Base-by-base conservation (phyloP, 2,113 vertebrate species). In the Hirundichthys speculiger region DNA sequence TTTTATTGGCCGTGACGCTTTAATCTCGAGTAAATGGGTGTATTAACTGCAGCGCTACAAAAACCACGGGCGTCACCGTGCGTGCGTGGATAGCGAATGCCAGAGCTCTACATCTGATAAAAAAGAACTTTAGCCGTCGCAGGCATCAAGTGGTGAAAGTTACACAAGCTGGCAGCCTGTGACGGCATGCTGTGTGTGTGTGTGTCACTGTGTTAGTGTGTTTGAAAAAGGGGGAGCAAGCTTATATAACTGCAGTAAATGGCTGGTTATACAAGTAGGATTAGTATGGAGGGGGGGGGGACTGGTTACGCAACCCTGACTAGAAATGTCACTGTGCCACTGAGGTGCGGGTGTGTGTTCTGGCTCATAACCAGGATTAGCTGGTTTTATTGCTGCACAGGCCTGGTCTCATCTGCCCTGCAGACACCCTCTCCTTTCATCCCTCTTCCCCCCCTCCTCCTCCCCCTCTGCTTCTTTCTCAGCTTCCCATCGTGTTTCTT, bases 201-300 rank as follows among this genome's bases (percentile, higher is more conserved):
- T 59, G 64, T 57, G 65, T 65, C 62, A 61, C 63, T 70, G 13
- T 77, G 73, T 62, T 20, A 60, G 68, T 61, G 65, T 68, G 80
- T 66, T 51, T 72, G 66, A 8, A 27, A 92, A n/a, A 90, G 77
- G 93, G 88, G 69, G 93, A 94, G 90, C 72, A 92, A 86, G 71
- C 94, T 94, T 91, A 89, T 88, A 78, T 86, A 90, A 91, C 80
- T 94, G 91, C 6, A 77, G 94, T 95, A 42, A 95, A 95, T 85
- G 94, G 93, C 83, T 94, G 94, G 90, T 97, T 98, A 92, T 84
- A 89, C 91, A 92, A 91, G 88, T 82, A 81, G 86, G 89, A 90
- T 88, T 91, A 90, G 72, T 85, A 76, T 61, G 84, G 75, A 79
- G 84, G 83, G 84, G 80, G 84, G 84, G 80, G 84, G 73, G 77